These are phyloP conservation scores for Pitangus sulphuratus DNA, from an alignment of 2,797 vertebrate genomes.

Conservation along the genomic window DNA sequence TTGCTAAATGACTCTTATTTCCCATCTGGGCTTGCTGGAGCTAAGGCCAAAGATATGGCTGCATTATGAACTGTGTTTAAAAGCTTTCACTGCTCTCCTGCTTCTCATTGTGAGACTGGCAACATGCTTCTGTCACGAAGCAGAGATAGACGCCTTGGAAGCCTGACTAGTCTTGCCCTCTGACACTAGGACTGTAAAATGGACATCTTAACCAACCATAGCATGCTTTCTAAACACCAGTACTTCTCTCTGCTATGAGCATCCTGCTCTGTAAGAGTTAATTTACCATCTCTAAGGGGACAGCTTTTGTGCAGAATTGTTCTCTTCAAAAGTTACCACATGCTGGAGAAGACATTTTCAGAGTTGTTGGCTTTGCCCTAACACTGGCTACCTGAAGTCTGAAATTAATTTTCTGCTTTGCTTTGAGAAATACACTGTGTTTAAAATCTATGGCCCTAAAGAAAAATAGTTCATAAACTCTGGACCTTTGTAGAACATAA, in stretches of 20 bases:
- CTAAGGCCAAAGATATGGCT: not conserved
- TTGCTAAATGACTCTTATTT: conserved; percentile 45
- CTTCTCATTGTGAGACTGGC: not conserved
- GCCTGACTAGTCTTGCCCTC: not conserved
- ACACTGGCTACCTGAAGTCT: not conserved
- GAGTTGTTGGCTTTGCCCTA: not conserved
- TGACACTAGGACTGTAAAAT: not conserved
- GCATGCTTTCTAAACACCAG: not conserved
- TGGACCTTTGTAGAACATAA: conserved; percentile 45
- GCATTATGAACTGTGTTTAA: not conserved
- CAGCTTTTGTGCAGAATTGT: not conserved
- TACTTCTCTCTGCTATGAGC: not conserved
- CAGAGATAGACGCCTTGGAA: not conserved
- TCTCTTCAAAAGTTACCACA: not conserved
- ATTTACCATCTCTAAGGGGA: not conserved
- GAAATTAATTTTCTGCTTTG: conserved; percentile 50
- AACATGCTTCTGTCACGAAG: not conserved
- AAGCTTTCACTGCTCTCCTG: conserved; percentile 17
- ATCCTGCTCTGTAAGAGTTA: not conserved
- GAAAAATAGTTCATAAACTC: conserved; percentile 62
- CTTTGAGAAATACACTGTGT: conserved; percentile 61
- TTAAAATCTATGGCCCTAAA: conserved; percentile 62
- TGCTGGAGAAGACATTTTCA: not conserved
- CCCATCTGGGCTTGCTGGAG: not conserved
- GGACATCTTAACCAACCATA: not conserved